Conservation (phyloP, 2,797 vertebrate species). For the Syngnathus acus region DNA sequence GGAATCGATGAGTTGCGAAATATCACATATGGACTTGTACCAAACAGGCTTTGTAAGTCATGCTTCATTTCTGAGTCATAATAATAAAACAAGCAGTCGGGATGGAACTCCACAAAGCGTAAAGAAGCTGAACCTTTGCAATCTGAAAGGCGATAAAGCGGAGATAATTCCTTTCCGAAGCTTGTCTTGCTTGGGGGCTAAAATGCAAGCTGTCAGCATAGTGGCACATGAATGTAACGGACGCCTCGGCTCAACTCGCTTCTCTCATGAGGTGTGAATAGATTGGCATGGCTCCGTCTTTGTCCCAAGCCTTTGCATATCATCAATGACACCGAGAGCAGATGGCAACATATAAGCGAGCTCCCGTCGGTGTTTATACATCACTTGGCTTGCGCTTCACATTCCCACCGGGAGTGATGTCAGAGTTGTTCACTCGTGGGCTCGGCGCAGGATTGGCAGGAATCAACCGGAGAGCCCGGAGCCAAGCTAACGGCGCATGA, state of each 20-base stretch:
- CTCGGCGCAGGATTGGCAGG: slow-evolving; percentile 41
- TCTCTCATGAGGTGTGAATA: neutral
- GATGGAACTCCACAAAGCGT: neutral
- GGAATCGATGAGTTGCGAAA: slow-evolving; percentile 23
- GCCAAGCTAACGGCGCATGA: slow-evolving; percentile 64
- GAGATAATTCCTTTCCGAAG: slow-evolving; percentile 52
- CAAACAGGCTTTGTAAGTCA: slow-evolving; percentile 34
- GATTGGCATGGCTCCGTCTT: neutral
- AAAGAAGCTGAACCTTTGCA: slow-evolving; percentile 40
- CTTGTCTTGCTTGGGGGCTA: slow-evolving; percentile 22
- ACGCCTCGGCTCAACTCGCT: neutral
- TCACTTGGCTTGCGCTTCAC: slow-evolving; percentile 16
- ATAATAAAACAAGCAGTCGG: slow-evolving; percentile 46
- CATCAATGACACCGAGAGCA: slow-evolving; percentile 26
- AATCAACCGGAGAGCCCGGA: slow-evolving; percentile 44
- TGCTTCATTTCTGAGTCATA: slow-evolving; percentile 41
- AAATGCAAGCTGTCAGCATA: slow-evolving; percentile 30
- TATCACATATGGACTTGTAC: slow-evolving; percentile 39
- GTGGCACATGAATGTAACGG: slow-evolving; percentile 15
- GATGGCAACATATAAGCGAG: slow-evolving; percentile 11
- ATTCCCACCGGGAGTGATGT: slow-evolving; percentile 29
- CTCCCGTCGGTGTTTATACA: neutral
- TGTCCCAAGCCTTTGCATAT: slow-evolving; percentile 33
- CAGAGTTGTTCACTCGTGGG: slow-evolving; percentile 34
- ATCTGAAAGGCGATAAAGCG: slow-evolving; percentile 58